Conservation (phyloP, 2,888 invertebrate species). For the Eristalis pertinax region DNA sequence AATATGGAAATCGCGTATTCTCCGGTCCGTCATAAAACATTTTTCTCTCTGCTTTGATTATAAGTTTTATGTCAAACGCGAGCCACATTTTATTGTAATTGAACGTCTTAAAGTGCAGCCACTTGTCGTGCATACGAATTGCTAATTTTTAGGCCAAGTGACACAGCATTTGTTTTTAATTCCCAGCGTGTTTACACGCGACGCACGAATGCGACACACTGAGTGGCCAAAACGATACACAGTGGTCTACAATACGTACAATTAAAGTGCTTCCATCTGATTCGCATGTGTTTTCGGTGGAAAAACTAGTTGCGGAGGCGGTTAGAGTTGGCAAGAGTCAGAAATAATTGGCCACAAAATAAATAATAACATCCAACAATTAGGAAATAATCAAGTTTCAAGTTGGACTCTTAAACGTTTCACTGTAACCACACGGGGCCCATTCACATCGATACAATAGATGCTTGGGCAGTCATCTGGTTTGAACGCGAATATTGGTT, state of each 20-base stretch:
- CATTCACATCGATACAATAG: not conserved
- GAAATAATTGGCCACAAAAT: not conserved
- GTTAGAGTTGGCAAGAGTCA: not conserved
- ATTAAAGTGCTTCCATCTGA: not conserved
- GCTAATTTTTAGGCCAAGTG: conserved; percentile 48
- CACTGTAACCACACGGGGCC: not conserved
- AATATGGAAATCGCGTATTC: not conserved
- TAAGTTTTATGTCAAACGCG: conserved; percentile 8
- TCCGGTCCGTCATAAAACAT: not conserved
- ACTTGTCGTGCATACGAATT: conserved; percentile 51
- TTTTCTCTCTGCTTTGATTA: not conserved
- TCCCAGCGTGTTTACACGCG: not conserved
- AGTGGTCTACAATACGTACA: not conserved
- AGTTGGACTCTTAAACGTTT: conserved; percentile 14
- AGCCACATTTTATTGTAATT: conserved; percentile 35
- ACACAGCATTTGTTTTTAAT: not conserved
- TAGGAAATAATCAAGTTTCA: conserved; percentile 9
- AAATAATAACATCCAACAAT: conserved; percentile 1
- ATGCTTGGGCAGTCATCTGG: not conserved
- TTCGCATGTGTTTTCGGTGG: not conserved
- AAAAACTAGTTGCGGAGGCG: not conserved
- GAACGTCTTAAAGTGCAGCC: conserved; percentile 3
- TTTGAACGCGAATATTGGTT: not conserved
- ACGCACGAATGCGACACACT: not conserved
- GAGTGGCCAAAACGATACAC: not conserved